A percentile compares a stretch with the other conserved stretches of the same genome.
Evolutionary conservation across 2,797 vertebrate genomes (phyloP).

Genomic region (Lacerta bilineata): DNA sequence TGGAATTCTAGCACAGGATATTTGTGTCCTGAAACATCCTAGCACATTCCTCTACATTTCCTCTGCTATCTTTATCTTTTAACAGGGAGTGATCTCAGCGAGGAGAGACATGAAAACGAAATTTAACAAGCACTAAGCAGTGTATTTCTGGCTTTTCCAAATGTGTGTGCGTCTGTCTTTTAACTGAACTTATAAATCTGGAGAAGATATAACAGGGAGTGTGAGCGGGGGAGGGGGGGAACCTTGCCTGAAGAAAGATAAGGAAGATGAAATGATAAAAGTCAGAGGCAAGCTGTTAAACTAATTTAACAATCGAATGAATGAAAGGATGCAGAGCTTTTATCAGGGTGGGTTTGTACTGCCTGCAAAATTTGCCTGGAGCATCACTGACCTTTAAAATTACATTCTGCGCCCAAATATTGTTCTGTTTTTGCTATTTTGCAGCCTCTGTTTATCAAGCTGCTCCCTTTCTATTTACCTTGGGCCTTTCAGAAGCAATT

Average conservation of each 20-base stretch:
- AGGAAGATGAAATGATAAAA: slow-evolving; percentile 39
- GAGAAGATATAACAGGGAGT: neutral
- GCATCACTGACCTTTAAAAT: slow-evolving; percentile 48
- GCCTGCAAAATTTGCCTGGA: slow-evolving; percentile 57
- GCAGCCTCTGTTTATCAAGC: slow-evolving; percentile 24
- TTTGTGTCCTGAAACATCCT: neutral
- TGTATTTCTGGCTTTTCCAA: slow-evolving; percentile 8
- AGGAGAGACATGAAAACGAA: neutral
- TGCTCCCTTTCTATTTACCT: slow-evolving; percentile 18
- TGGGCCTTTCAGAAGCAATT: slow-evolving; percentile 40
- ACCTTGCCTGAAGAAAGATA: slow-evolving; percentile 25
- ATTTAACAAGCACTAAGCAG: slow-evolving; percentile 7
- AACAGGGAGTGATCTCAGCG: neutral
- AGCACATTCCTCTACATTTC: neutral
- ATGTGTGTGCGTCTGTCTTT: neutral
- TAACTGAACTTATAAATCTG: slow-evolving; percentile 15
- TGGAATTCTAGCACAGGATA: neutral
- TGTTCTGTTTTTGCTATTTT: slow-evolving; percentile 36
- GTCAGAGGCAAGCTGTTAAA: slow-evolving; percentile 33
- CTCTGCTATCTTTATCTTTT: neutral
- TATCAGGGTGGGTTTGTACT: slow-evolving; percentile 65
- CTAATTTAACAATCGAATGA: slow-evolving; percentile 22
- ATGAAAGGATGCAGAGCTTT: slow-evolving; percentile 15
- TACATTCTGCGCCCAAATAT: slow-evolving; percentile 26
- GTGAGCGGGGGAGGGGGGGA: neutral